Percentiles rank a stretch among this genome's conserved stretches.
Conservation (phyloP, 2,888 invertebrate genomes). For the Limnephilus lunatus region DNA sequence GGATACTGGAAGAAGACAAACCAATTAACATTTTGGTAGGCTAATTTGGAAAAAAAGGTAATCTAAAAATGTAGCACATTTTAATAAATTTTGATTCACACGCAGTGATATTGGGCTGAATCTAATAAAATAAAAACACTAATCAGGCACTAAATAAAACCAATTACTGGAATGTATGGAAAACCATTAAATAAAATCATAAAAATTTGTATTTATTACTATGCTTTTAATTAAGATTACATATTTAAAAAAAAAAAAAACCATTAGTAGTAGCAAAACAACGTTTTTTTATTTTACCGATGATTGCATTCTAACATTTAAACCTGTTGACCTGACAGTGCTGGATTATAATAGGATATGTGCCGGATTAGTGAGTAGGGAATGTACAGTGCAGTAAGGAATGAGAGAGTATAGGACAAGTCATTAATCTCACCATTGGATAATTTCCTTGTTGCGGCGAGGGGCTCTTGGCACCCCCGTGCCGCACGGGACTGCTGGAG, state of each 20-base stretch:
- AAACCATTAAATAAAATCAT: not conserved
- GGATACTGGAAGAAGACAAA: constrained; percentile 78
- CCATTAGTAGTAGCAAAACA: no score
- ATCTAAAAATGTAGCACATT: not conserved
- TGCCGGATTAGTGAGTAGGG: not conserved
- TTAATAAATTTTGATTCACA: not conserved
- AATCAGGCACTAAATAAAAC: not conserved
- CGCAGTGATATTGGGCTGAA: no score
- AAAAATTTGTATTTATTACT: not conserved
- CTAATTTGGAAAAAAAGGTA: not conserved
- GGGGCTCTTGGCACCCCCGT: constrained; percentile 88
- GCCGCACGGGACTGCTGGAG: constrained; percentile 89
- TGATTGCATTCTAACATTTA: no score
- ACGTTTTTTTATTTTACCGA: no score
- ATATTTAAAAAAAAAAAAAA: no score
- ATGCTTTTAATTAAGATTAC: not conserved
- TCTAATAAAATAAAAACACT: not conserved
- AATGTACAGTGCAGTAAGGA: not conserved
- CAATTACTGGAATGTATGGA: not conserved
- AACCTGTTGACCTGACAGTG: no score
- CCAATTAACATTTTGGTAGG: not conserved
- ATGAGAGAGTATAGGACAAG: not conserved
- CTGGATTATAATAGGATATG: no score
- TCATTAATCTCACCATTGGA: constrained; percentile 82
- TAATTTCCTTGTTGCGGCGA: constrained; percentile 88